Evolutionary conservation across 2,888 invertebrate genomes (phyloP).

Genomic region (Protula sp.): DNA sequence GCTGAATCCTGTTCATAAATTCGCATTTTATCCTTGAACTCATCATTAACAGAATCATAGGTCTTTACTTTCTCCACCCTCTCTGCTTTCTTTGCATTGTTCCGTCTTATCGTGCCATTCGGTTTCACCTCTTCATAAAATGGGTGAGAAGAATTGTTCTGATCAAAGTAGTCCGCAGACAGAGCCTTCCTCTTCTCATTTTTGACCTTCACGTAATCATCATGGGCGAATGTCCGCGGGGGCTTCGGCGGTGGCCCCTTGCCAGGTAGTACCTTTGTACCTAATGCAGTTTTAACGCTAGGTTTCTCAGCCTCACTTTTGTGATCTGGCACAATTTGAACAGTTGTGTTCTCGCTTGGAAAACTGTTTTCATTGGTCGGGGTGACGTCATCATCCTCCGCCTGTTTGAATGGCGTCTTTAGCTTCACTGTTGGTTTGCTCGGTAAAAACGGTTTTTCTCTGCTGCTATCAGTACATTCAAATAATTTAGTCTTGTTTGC

Average conservation of each 20-base stretch:
- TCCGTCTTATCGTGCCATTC: background rate
- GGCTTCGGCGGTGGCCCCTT: background rate
- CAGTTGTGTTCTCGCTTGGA: too few species aligned
- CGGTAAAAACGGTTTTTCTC: background rate
- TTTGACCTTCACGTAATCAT: slow-evolving; percentile 2
- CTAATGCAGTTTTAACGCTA: too few species aligned
- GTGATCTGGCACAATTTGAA: too few species aligned
- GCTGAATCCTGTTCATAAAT: background rate
- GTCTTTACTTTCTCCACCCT: too few species aligned
- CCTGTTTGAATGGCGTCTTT: background rate
- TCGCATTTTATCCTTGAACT: too few species aligned
- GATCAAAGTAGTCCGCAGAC: background rate
- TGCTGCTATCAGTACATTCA: background rate
- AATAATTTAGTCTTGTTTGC: background rate
- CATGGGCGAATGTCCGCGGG: slow-evolving; percentile 2
- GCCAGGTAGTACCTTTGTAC: background rate
- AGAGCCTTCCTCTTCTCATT: background rate
- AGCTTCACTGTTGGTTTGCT: background rate
- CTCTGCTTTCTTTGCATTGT: background rate
- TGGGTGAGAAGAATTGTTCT: too few species aligned
- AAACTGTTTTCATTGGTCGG: background rate
- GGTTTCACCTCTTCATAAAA: background rate
- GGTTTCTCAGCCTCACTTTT: too few species aligned
- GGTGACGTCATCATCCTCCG: background rate
- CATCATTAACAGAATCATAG: too few species aligned